Conservation (phyloP, 2,888 invertebrate genomes). For the Panorpa germanica region DNA sequence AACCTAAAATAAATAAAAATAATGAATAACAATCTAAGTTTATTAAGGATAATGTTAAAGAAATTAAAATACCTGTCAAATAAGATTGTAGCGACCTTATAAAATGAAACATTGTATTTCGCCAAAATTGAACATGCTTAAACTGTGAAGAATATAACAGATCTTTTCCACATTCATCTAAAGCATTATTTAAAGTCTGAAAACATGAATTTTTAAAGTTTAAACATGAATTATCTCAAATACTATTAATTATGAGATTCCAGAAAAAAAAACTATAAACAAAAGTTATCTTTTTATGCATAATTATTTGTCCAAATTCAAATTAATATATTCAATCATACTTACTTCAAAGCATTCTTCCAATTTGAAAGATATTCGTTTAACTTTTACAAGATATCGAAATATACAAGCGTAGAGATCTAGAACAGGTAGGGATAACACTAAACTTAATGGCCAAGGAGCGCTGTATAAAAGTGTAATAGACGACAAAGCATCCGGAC, state of each 20-base stretch:
- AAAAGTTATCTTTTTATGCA: conserved; percentile 2
- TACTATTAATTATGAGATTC: conserved; percentile 1
- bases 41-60: too few species aligned
- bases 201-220: conserved; percentile 16
- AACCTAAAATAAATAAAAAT: too few species aligned
- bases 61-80: conserved; percentile 56
- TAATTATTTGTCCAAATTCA: neutral
- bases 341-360: conserved; percentile 45
- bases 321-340: conserved; percentile 13
- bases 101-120: conserved; percentile 59
- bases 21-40: too few species aligned
- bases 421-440: conserved; percentile 50
- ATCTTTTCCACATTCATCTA: conserved; percentile 28
- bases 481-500: conserved; percentile 46
- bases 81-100: conserved; percentile 58
- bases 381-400: conserved; percentile 53
- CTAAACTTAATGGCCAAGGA: conserved; percentile 60
- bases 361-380: conserved; percentile 56
- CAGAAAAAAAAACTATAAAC: neutral
- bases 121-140: conserved; percentile 46
- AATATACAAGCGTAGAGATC: conserved; percentile 55
- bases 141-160: conserved; percentile 45
- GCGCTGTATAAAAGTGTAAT: conserved; percentile 50
- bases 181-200: conserved; percentile 38
- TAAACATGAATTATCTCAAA: neutral